Evolutionary conservation across 1,140 invertebrate genomes (phyloP).

Genomic region (Drosophila pectinifera): DNA sequence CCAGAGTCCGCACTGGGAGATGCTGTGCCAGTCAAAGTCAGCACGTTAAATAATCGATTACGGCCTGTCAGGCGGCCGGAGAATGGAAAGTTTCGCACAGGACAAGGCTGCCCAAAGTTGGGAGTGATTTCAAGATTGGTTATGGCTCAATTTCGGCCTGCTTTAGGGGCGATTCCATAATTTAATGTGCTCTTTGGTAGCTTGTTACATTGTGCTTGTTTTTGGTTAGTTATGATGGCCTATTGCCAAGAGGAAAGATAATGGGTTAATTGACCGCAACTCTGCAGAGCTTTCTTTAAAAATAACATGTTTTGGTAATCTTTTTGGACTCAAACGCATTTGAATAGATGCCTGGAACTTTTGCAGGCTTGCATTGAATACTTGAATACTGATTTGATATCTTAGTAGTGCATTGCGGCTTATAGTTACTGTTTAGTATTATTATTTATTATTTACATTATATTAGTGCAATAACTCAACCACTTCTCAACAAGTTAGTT

Average conservation of each 20-base stretch:
- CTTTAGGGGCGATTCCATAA: neutral
- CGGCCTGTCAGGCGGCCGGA: constrained; percentile 30
- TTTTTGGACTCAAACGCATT: neutral
- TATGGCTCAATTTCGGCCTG: constrained; percentile 20
- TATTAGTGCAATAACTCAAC: too few relatives aligned
- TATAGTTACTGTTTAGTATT: neutral
- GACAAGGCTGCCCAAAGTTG: constrained; percentile 30
- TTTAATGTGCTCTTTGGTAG: constrained; percentile 2
- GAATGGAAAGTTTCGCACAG: constrained; percentile 29
- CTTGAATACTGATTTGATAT: neutral
- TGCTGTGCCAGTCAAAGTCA: constrained; percentile 51
- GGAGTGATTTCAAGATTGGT: constrained; percentile 26
- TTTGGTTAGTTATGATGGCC: neutral
- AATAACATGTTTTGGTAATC: neutral
- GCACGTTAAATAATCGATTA: constrained; percentile 54
- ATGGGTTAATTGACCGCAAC: too few relatives aligned
- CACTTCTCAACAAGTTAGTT: neutral
- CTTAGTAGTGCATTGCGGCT: neutral
- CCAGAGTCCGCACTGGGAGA: constrained; percentile 18
- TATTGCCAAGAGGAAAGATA: neutral
- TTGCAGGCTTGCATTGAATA: neutral
- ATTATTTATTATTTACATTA: too few relatives aligned
- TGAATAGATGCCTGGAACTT: neutral
- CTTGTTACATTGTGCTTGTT: neutral
- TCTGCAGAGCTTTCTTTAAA: too few relatives aligned